Evolutionary conservation across 1,140 invertebrate species (phyloP), one percentile per base, ranked within the genome.

Genomic region (Drosophila auraria): DNA sequence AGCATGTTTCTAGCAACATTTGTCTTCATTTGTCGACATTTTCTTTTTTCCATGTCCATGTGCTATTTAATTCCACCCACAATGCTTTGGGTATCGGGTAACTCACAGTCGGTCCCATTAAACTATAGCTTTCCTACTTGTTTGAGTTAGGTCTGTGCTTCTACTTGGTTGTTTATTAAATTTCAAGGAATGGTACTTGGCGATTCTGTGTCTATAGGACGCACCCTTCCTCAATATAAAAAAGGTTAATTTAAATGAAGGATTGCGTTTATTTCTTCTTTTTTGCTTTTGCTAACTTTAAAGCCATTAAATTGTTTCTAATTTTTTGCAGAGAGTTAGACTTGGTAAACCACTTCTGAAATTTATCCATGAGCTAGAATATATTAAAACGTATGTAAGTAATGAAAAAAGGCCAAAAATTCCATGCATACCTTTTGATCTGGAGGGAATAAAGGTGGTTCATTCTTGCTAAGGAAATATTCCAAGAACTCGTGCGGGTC

Each of bases 401-500:
- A 14, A 1, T 14, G 12, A 7, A 30, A 5, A 56, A 40, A 23
- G 3, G 11, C 14, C 3, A 9, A 71, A 15, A 8, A 6, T 38
- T 23, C 14, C 6, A 25, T 30, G 40, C 36, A 11, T 66, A 89
- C 84, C 73, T 89, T 87, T 25, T 47, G 14, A 3, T 92, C 87
- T n/a, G 74, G 61, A 0, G 91, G 91, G 33, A 92, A 91, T n/a
- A 79, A 42, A 0, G 91, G 78, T 2, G 76, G 70, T 2, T 87
- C 53, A 9, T 38, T 20, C 27, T 77, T 69, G 25, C 47, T 64
- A 1, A 92, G 36, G 47, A 92, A 92, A 45, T 69, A 74, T 40
- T 92, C 76, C 42, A 93, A 54, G 50, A 93, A 93, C 23, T 93
- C 92, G 7, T 57, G 40, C 0, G 91, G 90, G 27, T 80, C 36